Evolutionary conservation across 2,113 vertebrate genomes (phyloP).

Genomic region (Caretta caretta): DNA sequence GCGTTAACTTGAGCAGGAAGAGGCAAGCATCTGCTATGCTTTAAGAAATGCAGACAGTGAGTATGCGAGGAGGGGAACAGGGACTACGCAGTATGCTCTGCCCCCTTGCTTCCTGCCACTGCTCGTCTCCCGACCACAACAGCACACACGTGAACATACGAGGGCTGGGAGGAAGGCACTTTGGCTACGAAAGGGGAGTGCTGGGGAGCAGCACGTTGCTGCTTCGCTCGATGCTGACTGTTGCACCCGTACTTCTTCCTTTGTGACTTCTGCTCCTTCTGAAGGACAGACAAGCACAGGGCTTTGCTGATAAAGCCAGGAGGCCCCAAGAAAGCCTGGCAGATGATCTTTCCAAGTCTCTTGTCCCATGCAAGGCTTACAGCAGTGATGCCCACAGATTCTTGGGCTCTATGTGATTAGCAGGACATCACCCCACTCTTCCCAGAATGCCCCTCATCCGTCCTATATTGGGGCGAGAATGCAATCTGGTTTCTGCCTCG

Average conservation of each 20-base stretch:
- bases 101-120: background rate
- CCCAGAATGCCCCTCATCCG: too few relatives aligned
- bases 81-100: fast-evolving
- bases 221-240: background rate
- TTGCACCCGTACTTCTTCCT: background rate
- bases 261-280: background rate
- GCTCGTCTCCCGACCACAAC: background rate
- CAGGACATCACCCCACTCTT: background rate
- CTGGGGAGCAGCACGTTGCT: background rate
- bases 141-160: background rate
- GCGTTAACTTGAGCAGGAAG: background rate
- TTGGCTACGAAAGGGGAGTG: too few relatives aligned
- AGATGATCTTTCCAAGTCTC: background rate
- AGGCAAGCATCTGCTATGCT: background rate
- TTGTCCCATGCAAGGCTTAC: background rate
- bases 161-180: background rate
- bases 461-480: background rate
- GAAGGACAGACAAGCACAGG: background rate
- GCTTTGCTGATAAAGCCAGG: too few relatives aligned
- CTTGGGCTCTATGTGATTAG: background rate
- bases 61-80: background rate
- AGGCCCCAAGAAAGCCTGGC: background rate
- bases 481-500: background rate
- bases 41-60: background rate
- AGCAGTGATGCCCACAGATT: background rate